Percentiles rank a stretch among this genome's conserved stretches.
Evolutionary conservation across 2,888 invertebrate genomes (phyloP).

Genomic region (Pyrrhia umbra): DNA sequence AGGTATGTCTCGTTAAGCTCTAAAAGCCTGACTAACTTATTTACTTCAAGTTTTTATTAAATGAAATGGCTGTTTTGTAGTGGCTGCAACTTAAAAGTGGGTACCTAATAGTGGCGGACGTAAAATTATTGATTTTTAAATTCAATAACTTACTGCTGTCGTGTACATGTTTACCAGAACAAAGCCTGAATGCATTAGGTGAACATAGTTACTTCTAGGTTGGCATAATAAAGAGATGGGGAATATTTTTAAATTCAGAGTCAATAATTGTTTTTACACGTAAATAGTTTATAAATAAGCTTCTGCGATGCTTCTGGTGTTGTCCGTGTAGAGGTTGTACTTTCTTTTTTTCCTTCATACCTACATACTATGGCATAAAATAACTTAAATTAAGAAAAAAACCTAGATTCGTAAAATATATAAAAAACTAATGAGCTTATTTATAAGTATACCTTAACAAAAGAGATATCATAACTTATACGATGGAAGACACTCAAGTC

Average conservation of each 20-base stretch:
- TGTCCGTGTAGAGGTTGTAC: too few species aligned
- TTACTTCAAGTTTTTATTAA: slow-evolving; percentile 10
- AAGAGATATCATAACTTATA: too few species aligned
- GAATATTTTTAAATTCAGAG: background rate
- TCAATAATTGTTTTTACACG: background rate
- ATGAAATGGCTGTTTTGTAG: slow-evolving; percentile 14
- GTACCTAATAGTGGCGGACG: slow-evolving; percentile 4
- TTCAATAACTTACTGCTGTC: slow-evolving; percentile 15
- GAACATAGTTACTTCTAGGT: background rate
- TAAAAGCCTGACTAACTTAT: slow-evolving; percentile 22
- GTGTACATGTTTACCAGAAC: slow-evolving; percentile 9
- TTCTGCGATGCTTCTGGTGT: too few species aligned
- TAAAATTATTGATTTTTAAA: slow-evolving; percentile 31
- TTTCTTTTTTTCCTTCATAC: too few species aligned
- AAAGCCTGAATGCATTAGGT: slow-evolving; percentile 6
- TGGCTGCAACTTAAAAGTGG: slow-evolving; percentile 7
- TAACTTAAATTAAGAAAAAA: too few species aligned
- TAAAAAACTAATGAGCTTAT: too few species aligned
- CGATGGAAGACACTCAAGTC: background rate
- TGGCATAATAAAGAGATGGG: background rate
- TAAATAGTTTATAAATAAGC: background rate
- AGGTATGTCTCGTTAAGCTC: background rate
- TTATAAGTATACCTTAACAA: too few species aligned
- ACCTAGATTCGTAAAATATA: too few species aligned
- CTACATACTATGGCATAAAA: too few species aligned